Evolutionary conservation across 2,113 vertebrate species (phyloP).

Genomic region (Saiga tatarica): DNA sequence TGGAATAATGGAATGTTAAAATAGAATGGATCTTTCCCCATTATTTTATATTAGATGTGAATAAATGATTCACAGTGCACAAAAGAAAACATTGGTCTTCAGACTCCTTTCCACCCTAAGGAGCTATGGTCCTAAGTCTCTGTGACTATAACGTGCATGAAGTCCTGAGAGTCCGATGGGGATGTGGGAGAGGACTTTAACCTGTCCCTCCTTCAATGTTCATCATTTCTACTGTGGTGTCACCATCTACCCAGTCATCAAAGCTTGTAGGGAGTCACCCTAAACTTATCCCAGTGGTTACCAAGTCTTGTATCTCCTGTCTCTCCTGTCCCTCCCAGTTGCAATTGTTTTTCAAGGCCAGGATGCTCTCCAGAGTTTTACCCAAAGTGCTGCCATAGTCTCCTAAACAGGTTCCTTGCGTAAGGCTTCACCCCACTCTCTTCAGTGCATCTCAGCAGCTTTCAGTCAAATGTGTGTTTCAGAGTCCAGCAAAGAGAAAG

Average conservation of each 20-base stretch:
- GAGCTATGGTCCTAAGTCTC: conserved; percentile 10
- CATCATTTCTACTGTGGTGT: neutral
- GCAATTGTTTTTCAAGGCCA: neutral
- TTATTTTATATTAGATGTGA: neutral
- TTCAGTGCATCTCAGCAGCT: neutral
- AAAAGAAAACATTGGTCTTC: neutral
- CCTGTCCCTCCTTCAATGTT: neutral
- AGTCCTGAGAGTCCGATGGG: neutral
- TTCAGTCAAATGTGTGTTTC: neutral
- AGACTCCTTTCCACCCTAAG: neutral
- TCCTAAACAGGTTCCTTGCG: neutral
- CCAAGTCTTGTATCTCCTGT: neutral
- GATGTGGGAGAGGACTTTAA: neutral
- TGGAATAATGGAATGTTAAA: neutral
- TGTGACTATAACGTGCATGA: neutral
- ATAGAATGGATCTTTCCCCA: neutral
- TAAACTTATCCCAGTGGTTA: neutral
- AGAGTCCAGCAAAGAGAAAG: neutral
- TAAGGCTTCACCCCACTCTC: neutral
- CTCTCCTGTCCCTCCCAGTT: neutral
- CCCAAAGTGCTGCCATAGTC: neutral
- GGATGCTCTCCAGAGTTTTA: neutral
- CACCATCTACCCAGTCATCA: neutral
- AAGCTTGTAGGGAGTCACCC: neutral
- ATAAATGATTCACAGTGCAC: neutral